Conservation (phyloP, 2,113 vertebrate species). For the Zeus faber region DNA sequence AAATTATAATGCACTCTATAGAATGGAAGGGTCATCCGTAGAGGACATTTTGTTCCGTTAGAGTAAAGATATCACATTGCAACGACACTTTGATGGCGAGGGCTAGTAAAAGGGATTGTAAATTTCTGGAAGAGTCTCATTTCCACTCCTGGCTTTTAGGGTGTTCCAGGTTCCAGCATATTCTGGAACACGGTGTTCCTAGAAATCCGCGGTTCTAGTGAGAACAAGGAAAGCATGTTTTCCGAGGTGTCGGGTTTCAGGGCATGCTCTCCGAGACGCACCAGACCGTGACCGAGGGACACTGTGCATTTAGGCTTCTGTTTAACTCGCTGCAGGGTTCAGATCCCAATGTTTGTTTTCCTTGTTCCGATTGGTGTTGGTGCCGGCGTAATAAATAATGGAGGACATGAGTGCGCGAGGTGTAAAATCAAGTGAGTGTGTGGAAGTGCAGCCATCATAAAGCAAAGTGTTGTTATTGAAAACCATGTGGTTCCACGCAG, state of each 20-base stretch:
- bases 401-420: too few species aligned
- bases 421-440: too few species aligned
- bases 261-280: slow-evolving; percentile 17
- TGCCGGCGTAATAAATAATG: too few species aligned
- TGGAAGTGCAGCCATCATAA: too few species aligned
- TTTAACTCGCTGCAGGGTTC: too few species aligned
- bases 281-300: background rate
- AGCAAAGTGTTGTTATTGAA: too few species aligned
- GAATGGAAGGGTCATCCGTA: slow-evolving; percentile 25
- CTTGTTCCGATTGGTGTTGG: too few species aligned
- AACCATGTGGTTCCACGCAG: slow-evolving; percentile 19
- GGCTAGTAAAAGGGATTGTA: background rate
- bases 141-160: background rate
- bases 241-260: slow-evolving; percentile 44
- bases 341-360: too few species aligned
- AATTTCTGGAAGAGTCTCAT: background rate
- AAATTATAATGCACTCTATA: too few species aligned
- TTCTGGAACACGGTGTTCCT: slow-evolving; percentile 29
- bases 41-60: slow-evolving; percentile 33
- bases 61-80: background rate
- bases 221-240: slow-evolving; percentile 31
- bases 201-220: slow-evolving; percentile 26
- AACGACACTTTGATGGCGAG: background rate
- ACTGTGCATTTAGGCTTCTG: background rate
- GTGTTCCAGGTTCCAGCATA: background rate